Evolutionary conservation across 2,888 invertebrate genomes (phyloP).

Genomic region (Glyphotaelius pellucidus): DNA sequence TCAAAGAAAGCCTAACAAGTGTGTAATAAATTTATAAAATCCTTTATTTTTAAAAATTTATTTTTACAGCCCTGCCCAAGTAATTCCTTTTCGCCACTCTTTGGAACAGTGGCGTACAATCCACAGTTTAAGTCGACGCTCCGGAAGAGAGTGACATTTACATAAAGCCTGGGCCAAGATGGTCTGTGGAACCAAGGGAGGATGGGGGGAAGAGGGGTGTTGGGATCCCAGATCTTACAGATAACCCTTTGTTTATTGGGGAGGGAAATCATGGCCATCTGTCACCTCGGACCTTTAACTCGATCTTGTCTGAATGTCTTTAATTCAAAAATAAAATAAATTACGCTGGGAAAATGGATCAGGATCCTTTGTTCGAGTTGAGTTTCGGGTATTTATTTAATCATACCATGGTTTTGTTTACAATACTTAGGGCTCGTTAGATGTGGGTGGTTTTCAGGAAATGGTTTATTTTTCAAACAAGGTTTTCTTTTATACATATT

Average conservation of each 20-base stretch:
- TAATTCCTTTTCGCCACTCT: neutral
- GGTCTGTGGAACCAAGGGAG: neutral
- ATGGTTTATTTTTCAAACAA: neutral
- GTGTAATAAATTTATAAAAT: neutral
- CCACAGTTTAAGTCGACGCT: neutral
- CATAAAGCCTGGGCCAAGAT: constrained; percentile 22
- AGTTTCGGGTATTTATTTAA: neutral
- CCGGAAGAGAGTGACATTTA: constrained; percentile 30
- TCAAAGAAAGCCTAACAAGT: too few relatives aligned
- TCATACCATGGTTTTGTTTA: neutral
- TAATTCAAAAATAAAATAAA: constrained; percentile 17
- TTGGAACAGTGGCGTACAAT: neutral
- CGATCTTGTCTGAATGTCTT: constrained; percentile 15
- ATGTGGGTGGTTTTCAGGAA: neutral
- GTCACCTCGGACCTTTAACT: constrained; percentile 16
- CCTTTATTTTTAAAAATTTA: neutral
- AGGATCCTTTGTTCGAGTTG: neutral
- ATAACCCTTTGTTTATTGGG: constrained; percentile 39
- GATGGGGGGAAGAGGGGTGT: neutral
- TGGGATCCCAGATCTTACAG: neutral
- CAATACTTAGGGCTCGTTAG: neutral
- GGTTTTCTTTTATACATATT: neutral
- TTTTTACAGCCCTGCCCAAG: neutral
- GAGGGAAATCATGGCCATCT: constrained; percentile 32
- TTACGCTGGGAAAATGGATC: neutral